phyloP scores from a whole-genome alignment of 2,888 invertebrate species.

The Trichopoda pennipes region DNA sequence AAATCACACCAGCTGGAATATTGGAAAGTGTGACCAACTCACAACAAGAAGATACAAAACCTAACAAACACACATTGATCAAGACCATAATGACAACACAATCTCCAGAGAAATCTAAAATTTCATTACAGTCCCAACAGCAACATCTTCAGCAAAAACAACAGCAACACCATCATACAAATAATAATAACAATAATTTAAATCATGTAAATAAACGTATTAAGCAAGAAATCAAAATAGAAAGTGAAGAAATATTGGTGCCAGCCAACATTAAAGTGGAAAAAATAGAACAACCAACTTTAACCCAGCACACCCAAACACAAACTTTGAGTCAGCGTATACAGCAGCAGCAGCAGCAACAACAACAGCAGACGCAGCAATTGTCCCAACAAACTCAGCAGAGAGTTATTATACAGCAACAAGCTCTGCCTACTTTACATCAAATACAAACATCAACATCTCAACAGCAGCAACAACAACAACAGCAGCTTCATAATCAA shows the following conservation, averaged over 20 bases:
- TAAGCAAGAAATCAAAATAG: constrained; percentile 79
- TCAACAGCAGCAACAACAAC: constrained; percentile 54
- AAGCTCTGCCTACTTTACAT: constrained; percentile 72
- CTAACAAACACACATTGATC: constrained; percentile 71
- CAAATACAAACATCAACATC: constrained; percentile 70
- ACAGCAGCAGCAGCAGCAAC: constrained; percentile 60
- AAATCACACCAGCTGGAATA: constrained; percentile 80
- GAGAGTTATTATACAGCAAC: constrained; percentile 65
- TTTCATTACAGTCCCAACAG: constrained; percentile 34
- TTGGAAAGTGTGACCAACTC: constrained; percentile 53
- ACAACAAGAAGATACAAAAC: constrained; percentile 69
- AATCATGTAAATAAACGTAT: constrained; percentile 76
- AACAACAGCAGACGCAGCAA: constrained; percentile 50
- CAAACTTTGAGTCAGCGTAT: constrained; percentile 55
- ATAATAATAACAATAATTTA: constrained; percentile 70
- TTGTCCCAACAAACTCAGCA: constrained; percentile 57
- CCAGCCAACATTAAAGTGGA: constrained; percentile 78
- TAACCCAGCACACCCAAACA: constrained; percentile 54
- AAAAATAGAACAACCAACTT: constrained; percentile 74
- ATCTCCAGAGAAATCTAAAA: constrained; percentile 48
- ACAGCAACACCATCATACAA: constrained; percentile 24
- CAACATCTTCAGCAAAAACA: constrained; percentile 56
- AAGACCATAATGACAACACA: constrained; percentile 60
- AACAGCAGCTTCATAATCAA: constrained; percentile 68
- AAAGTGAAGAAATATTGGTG: constrained; percentile 78